These are phyloP conservation scores for Amphiprion percula DNA, from an alignment of 2,113 vertebrate genomes.

Conservation along the genomic window DNA sequence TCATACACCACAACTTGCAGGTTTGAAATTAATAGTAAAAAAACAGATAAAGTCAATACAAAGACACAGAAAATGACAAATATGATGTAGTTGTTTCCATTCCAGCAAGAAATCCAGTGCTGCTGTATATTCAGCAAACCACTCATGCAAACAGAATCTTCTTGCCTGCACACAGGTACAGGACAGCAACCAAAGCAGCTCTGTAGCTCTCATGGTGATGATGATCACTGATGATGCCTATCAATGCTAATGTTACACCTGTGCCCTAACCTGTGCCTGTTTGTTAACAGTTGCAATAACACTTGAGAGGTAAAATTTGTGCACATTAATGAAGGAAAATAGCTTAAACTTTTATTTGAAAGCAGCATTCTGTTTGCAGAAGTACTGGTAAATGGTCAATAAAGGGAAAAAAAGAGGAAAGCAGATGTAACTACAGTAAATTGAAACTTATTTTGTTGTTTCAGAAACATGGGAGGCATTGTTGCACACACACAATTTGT, in stretches of 20 bases:
- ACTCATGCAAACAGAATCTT: background rate
- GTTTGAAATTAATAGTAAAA: background rate
- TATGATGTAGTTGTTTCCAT: background rate
- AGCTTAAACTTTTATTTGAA: background rate
- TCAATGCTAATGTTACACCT: background rate
- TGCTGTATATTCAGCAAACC: background rate
- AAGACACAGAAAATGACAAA: background rate
- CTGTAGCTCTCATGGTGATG: background rate
- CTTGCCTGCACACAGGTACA: background rate
- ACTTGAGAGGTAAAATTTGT: background rate
- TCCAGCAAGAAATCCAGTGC: background rate
- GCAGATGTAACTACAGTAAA: background rate
- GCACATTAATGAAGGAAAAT: background rate
- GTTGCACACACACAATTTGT: background rate
- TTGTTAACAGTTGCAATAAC: background rate
- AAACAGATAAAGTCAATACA: background rate
- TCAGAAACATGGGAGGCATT: constrained; percentile 10
- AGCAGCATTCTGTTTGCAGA: background rate
- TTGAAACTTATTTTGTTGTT: constrained; percentile 10
- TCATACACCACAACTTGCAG: background rate
- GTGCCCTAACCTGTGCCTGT: background rate
- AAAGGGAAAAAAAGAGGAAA: background rate
- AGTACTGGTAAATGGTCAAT: background rate
- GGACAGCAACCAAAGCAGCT: constrained; percentile 5
- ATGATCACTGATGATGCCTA: background rate